Conservation (phyloP, 2,113 vertebrate genomes). For the Pyrgilauda ruficollis region DNA sequence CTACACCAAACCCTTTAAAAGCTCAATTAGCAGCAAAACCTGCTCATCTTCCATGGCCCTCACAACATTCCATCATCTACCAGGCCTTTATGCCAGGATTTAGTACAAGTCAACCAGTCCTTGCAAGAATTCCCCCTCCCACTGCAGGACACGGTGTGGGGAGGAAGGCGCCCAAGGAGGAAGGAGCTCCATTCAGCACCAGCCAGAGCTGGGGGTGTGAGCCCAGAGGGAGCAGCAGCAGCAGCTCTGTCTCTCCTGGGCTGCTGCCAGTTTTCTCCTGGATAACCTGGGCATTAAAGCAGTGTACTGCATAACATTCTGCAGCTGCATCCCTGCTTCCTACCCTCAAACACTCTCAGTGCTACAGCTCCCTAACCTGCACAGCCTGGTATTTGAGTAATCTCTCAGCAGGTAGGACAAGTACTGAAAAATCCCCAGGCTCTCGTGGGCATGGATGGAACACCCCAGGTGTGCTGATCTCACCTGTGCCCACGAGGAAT, state of each 20-base stretch:
- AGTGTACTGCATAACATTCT: neutral
- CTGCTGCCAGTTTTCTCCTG: neutral
- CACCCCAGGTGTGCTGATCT: neutral
- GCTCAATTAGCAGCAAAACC: neutral
- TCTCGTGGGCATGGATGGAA: neutral
- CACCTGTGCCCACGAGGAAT: neutral
- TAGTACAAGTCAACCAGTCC: neutral
- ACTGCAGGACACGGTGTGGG: fast-evolving
- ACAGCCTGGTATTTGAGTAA: neutral
- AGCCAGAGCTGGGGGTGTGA: neutral
- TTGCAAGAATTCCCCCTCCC: neutral
- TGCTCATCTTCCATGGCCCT: neutral
- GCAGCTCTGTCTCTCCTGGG: neutral
- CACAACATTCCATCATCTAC: neutral
- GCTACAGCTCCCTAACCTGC: neutral
- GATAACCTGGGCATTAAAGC: neutral
- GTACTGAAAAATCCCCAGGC: neutral
- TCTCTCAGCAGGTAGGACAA: neutral
- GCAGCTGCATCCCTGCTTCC: neutral
- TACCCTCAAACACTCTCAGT: neutral
- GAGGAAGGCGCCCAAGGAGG: neutral
- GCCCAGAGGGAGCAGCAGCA: neutral
- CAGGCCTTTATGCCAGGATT: neutral
- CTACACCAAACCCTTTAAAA: neutral
- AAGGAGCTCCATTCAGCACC: neutral